Evolutionary conservation across 2,888 invertebrate genomes (phyloP), one percentile per base, ranked within the genome.

Genomic region (Caenorhabditis plicata): DNA sequence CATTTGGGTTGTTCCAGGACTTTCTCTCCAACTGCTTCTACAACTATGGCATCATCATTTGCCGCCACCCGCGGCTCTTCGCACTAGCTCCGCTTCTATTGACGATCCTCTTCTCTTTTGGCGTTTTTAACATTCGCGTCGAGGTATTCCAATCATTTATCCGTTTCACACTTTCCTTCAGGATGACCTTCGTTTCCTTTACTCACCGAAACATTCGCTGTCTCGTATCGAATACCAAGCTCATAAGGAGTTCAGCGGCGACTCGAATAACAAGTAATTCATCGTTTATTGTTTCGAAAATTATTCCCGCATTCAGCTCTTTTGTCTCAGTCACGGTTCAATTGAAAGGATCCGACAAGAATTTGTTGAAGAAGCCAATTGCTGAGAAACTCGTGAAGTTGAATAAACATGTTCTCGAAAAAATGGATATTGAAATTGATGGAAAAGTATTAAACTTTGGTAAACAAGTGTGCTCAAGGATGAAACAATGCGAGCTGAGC

Each of bases 101-200:
- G 17, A 78, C 78, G 15, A 52, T 60, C 25, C 25, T 79, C 11
- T 62, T 78, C 22, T 68, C 73, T 9, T 57, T 74, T 19, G 78
- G 78, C 13, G 57, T 72, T 15, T 44, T 77, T 22, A 74, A 76
- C 47, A 60, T 77, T 35, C 42, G 71, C 41, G 67, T 73, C 26
- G 73, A 74, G 53, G 77, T 77, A 36, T 42, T 40, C 13, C 20
- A 1, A 25, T 8, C 8, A n/a, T 1, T 33, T 39, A 15, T 2
- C 5, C 32, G 13, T 4, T 41, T 26, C 23, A 20, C 29, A 9
- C 17, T 29, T 17, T 8, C 23, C 54, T 68, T 43, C 52, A 80
- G 74, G 80, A 80, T 51, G 80, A 80, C 53, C 64, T 80, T 32
- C 71, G 80, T 1, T 79, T 80, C 56, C 57, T 80, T 13, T 80